phyloP scores from a whole-genome alignment of 2,113 vertebrate genomes.

The Uropsilus gracilis region DNA sequence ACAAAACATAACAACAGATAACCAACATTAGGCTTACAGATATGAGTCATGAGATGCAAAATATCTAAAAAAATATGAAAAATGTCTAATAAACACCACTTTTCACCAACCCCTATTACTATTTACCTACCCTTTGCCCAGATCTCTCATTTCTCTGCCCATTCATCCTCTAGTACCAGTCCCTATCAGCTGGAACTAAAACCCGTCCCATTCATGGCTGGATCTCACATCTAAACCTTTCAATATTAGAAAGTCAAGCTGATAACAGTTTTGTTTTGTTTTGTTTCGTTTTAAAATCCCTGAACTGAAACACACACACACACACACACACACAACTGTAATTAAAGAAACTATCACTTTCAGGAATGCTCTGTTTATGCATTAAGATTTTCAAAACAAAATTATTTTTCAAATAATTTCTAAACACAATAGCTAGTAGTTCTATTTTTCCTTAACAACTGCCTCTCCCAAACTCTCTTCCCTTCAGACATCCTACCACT shows the following conservation, averaged over 20 bases:
- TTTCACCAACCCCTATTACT: background rate
- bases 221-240: background rate
- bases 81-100: background rate
- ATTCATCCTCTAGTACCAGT: background rate
- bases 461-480: background rate
- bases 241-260: background rate
- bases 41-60: background rate
- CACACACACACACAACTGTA: background rate
- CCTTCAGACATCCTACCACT: background rate
- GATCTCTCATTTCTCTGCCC: background rate
- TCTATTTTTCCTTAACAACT: background rate
- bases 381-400: background rate
- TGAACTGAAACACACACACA: background rate
- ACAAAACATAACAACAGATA: slow-evolving; percentile 62
- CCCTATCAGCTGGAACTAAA: background rate
- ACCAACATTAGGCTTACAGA: background rate
- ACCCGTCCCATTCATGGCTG: background rate
- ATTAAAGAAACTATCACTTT: background rate
- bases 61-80: background rate
- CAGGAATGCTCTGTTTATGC: background rate
- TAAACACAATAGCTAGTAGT: background rate
- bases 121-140: background rate
- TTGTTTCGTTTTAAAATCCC: background rate
- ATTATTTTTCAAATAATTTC: slow-evolving; percentile 5
- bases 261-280: background rate